Percentiles rank a stretch among this genome's conserved stretches.
Evolutionary conservation across 2,113 vertebrate genomes (phyloP).

Genomic region (Megaceryle torquata): DNA sequence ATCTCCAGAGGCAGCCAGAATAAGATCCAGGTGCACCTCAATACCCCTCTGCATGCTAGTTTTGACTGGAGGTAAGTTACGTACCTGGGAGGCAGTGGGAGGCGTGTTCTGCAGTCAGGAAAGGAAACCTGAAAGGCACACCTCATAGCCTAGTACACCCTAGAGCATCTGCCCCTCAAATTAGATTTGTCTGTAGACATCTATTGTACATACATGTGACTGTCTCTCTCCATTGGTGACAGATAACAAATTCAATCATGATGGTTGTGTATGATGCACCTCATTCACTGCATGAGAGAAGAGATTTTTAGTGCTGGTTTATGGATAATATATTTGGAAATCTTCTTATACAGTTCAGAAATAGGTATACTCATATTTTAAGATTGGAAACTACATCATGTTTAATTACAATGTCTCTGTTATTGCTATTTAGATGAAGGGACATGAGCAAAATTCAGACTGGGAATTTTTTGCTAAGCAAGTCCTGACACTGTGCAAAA

Average conservation of each 20-base stretch:
- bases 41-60: background rate
- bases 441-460: background rate
- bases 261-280: accelerated
- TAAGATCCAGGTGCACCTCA: background rate
- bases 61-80: background rate
- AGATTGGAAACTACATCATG: background rate
- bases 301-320: background rate
- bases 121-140: background rate
- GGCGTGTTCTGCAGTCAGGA: background rate
- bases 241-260: background rate
- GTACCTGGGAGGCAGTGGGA: background rate
- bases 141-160: background rate
- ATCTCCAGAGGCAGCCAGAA: background rate
- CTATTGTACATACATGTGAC: background rate
- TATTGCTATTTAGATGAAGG: background rate
- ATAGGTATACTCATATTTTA: background rate
- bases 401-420: background rate
- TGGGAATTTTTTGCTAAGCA: accelerated
- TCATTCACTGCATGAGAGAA: background rate
- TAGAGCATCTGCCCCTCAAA: background rate
- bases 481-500: background rate
- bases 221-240: background rate
- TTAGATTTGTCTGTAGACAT: background rate
- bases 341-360: background rate
- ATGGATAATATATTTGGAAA: background rate